These are phyloP conservation scores for Volucella inflata DNA, from an alignment of 2,888 invertebrate species.

Conservation along the genomic window DNA sequence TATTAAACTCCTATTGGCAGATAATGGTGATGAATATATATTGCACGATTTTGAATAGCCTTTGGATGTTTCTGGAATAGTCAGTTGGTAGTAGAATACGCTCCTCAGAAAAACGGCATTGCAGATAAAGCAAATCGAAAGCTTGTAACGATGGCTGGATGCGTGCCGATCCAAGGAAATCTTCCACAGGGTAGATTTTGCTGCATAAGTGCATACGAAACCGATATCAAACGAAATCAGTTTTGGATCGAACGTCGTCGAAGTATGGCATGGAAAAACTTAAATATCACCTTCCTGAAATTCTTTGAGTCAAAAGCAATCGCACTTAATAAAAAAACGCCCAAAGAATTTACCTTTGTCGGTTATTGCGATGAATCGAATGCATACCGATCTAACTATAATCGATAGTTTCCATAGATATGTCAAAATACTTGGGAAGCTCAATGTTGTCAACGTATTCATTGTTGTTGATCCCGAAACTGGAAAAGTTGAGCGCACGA, in stretches of 20 bases:
- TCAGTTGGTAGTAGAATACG: conserved; percentile 68
- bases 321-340: conserved; percentile 12
- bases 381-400: too few species aligned
- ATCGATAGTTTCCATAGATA: too few species aligned
- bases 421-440: too few species aligned
- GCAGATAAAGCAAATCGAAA: conserved; percentile 76
- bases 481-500: too few species aligned
- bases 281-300: conserved; percentile 13
- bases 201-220: conserved; percentile 35
- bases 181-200: conserved; percentile 72
- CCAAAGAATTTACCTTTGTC: too few species aligned
- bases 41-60: conserved; percentile 58
- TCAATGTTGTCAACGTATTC: too few species aligned
- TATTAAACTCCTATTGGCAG: conserved; percentile 72
- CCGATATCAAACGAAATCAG: conserved; percentile 25
- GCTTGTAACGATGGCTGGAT: conserved; percentile 76
- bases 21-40: conserved; percentile 77
- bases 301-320: conserved; percentile 44
- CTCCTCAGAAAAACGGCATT: conserved; percentile 76
- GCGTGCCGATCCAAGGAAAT: conserved; percentile 75
- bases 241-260: conserved; percentile 36
- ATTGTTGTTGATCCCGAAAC: too few species aligned
- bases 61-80: conserved; percentile 74
- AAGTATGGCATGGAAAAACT: conserved; percentile 48
- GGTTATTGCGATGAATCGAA: too few species aligned